Percentiles rank a stretch among this genome's conserved stretches.
Conservation (phyloP, 2,797 vertebrate genomes). For the Tragopan temminckii region DNA sequence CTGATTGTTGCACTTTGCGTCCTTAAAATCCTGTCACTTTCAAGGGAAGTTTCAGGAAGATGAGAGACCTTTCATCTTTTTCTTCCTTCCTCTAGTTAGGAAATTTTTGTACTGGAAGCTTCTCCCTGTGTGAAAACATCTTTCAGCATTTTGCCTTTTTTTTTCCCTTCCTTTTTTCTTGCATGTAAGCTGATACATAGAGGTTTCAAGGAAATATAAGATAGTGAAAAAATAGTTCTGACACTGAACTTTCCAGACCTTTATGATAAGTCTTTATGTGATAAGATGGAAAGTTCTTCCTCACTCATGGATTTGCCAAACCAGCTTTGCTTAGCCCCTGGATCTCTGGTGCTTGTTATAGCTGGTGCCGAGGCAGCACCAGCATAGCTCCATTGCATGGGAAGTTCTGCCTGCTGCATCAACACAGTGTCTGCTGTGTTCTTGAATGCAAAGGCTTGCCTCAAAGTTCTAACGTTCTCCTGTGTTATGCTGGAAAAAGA, state of each 20-base stretch:
- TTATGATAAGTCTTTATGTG: background rate
- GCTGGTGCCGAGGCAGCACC: background rate
- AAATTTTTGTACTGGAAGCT: background rate
- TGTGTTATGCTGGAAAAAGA: background rate
- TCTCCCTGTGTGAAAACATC: background rate
- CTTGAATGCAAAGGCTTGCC: background rate
- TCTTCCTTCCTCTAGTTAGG: background rate
- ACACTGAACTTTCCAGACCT: background rate
- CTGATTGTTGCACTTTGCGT: background rate
- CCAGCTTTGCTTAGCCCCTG: background rate
- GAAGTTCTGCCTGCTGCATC: background rate
- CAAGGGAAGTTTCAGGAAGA: background rate
- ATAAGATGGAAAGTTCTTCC: background rate
- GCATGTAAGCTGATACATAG: background rate
- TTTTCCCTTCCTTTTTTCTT: background rate
- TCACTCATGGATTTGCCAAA: background rate
- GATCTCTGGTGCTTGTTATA: background rate
- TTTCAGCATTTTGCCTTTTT: background rate
- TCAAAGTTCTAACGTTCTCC: background rate
- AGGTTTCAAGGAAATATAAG: background rate
- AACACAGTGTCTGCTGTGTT: too few species aligned
- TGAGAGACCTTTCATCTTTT: background rate
- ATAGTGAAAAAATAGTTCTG: background rate
- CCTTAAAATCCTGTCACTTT: background rate
- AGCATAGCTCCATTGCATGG: background rate